A percentile compares a stretch with the other conserved stretches of the same genome.
phyloP scores from a whole-genome alignment of 2,113 vertebrate species.

The Morone saxatilis region DNA sequence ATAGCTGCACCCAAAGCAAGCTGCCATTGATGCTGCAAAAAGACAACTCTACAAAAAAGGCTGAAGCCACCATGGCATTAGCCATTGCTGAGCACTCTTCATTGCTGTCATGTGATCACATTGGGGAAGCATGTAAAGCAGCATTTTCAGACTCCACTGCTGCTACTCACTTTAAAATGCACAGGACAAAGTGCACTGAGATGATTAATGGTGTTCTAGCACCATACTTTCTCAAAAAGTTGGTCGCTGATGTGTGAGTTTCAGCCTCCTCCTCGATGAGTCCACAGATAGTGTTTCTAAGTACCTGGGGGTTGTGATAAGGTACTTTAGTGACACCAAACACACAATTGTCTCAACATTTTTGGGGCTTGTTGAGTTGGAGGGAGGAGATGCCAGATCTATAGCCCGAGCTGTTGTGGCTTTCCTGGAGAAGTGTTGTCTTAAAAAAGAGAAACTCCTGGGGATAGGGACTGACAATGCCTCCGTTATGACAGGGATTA shows the following conservation, averaged over 20 bases:
- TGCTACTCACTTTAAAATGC: constrained; percentile 14
- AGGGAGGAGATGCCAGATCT: too few species aligned
- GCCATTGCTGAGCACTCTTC: too few species aligned
- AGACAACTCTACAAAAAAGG: not conserved
- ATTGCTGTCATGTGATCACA: constrained; percentile 21
- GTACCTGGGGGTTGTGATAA: too few species aligned
- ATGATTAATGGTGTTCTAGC: constrained; percentile 20
- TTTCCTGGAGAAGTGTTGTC: too few species aligned
- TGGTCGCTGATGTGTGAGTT: constrained; percentile 2
- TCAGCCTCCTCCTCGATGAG: constrained; percentile 8
- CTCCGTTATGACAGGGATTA: constrained; percentile 1
- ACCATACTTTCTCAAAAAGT: constrained; percentile 13
- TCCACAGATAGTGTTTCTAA: not conserved
- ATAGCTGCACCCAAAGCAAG: not conserved
- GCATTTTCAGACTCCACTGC: constrained; percentile 16
- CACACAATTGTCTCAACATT: too few species aligned
- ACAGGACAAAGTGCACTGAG: constrained; percentile 17
- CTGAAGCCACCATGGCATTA: too few species aligned
- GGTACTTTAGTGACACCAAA: too few species aligned
- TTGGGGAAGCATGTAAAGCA: constrained; percentile 11
- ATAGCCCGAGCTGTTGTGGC: too few species aligned
- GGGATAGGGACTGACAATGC: constrained; percentile 17
- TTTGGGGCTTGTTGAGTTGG: too few species aligned
- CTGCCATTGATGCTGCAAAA: not conserved
- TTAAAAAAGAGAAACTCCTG: not conserved